phyloP scores from a whole-genome alignment of 2,113 vertebrate species.

The Onychorhynchus coronatus region DNA sequence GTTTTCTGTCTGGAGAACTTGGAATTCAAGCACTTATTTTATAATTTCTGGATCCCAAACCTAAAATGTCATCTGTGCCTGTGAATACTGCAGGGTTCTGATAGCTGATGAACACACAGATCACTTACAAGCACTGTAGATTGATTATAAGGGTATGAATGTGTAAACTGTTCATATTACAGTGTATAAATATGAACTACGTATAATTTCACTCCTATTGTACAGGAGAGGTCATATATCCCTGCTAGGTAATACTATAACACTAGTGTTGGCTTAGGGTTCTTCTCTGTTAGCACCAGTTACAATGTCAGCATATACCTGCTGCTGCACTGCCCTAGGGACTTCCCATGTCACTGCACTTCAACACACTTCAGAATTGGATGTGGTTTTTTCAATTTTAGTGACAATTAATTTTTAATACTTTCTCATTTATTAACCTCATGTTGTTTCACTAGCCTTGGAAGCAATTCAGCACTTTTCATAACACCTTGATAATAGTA shows the following conservation, averaged over 20 bases:
- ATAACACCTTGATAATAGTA: not conserved
- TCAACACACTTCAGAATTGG: not conserved
- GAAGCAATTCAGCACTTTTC: not conserved
- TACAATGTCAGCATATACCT: not conserved
- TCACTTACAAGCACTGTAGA: not conserved
- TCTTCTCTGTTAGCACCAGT: not conserved
- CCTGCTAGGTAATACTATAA: not conserved
- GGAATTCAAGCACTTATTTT: not conserved
- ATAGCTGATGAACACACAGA: not conserved
- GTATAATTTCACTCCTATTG: not conserved
- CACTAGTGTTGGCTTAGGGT: not conserved
- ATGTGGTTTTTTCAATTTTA: not conserved
- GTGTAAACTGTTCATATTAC: not conserved
- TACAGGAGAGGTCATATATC: not conserved
- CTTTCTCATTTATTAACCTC: not conserved
- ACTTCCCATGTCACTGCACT: not conserved
- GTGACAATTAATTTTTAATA: not conserved
- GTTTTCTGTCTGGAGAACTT: not conserved
- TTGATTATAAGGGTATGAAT: not conserved
- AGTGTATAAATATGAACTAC: not conserved
- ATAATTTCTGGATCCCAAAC: not conserved
- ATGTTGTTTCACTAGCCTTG: not conserved
- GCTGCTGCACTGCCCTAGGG: not conserved
- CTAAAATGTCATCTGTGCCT: not conserved
- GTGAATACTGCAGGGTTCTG: not conserved